These are phyloP conservation scores for Zaprionus davidi DNA, from an alignment of 1,140 invertebrate species.

Conservation along the genomic window DNA sequence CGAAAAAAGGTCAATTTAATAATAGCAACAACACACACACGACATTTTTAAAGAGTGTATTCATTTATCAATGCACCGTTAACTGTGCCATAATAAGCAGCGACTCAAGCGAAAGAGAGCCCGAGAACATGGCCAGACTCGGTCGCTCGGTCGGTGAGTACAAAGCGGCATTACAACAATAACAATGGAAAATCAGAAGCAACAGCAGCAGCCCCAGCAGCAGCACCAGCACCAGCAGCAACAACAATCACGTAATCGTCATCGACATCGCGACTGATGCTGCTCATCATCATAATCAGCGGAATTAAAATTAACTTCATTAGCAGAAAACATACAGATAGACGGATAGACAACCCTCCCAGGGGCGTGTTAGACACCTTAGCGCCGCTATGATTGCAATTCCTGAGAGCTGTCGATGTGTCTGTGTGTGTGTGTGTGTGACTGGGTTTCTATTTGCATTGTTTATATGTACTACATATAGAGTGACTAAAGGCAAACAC, in stretches of 20 bases:
- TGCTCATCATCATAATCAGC: slow-evolving; percentile 50
- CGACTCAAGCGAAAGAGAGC: neutral
- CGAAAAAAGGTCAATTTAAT: slow-evolving; percentile 80
- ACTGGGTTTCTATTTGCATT: slow-evolving; percentile 1
- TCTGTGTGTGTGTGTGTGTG: slow-evolving; percentile 11
- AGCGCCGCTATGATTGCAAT: slow-evolving; percentile 34
- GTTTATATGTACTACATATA: neutral
- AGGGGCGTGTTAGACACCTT: slow-evolving; percentile 26
- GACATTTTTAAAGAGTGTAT: slow-evolving; percentile 27
- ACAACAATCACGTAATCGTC: slow-evolving; percentile 55
- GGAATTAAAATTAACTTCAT: slow-evolving; percentile 75
- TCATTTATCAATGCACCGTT: slow-evolving; percentile 76
- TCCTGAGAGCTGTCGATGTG: slow-evolving; percentile 6
- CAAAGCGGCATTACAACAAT: slow-evolving; percentile 49
- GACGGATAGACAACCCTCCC: neutral
- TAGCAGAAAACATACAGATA: slow-evolving; percentile 25
- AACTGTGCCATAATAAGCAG: slow-evolving; percentile 68
- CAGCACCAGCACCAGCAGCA: neutral
- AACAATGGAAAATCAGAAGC: slow-evolving; percentile 41
- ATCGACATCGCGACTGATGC: slow-evolving; percentile 20
- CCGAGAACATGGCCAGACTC: slow-evolving; percentile 1
- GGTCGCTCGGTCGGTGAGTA: slow-evolving; percentile 54
- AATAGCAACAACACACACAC: slow-evolving; percentile 52
- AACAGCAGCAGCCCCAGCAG: slow-evolving; percentile 2
- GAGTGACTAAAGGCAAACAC: slow-evolving; percentile 62